phyloP scores from a whole-genome alignment of 2,888 invertebrate species.

The Melangyna quadrimaculata region DNA sequence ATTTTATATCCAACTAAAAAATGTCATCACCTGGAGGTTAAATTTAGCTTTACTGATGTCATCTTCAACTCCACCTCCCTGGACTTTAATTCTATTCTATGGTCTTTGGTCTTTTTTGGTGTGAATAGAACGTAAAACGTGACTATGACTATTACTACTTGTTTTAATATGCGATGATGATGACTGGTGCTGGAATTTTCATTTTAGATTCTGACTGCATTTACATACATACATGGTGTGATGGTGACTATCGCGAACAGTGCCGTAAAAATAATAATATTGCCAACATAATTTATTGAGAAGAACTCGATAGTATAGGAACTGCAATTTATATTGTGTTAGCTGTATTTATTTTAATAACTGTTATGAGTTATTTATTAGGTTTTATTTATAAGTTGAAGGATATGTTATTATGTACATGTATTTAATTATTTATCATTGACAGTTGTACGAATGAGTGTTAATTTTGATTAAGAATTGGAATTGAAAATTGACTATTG shows the following conservation, averaged over 20 bases:
- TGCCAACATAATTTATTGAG: slow-evolving; percentile 14
- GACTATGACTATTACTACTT: slow-evolving; percentile 11
- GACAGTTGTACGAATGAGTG: neutral
- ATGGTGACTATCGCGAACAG: slow-evolving; percentile 1
- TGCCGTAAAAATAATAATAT: slow-evolving; percentile 16
- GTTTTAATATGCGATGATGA: slow-evolving; percentile 1
- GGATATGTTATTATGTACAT: neutral
- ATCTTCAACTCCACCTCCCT: neutral
- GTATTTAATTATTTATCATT: neutral
- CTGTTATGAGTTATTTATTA: slow-evolving; percentile 33
- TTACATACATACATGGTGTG: slow-evolving; percentile 8
- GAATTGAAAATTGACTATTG: neutral
- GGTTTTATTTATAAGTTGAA: neutral
- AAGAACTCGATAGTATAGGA: slow-evolving; percentile 11
- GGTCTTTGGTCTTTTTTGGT: neutral
- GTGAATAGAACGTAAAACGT: slow-evolving; percentile 33
- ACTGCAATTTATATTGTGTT: neutral
- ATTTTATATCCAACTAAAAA: too few species aligned
- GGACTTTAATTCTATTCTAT: neutral
- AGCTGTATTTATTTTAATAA: neutral
- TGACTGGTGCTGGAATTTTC: slow-evolving; percentile 36
- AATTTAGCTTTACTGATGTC: neutral
- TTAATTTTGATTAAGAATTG: neutral
- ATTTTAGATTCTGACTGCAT: slow-evolving; percentile 25
- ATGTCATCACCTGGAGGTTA: neutral